phyloP scores from a whole-genome alignment of 2,888 invertebrate species.

The Watsonalla cultraria region DNA sequence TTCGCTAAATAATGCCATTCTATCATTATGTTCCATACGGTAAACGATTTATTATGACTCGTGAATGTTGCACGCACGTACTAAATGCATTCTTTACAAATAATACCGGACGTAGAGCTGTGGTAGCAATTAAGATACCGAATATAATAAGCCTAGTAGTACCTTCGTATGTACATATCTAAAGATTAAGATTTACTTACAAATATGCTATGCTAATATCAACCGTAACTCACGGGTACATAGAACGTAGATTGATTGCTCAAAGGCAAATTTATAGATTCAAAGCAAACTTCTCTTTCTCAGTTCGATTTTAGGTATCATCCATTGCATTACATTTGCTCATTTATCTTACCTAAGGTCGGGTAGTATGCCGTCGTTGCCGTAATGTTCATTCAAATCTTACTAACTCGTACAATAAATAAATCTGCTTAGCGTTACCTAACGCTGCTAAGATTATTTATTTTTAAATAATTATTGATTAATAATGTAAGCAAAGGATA shows the following conservation, averaged over 20 bases:
- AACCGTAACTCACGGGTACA: too few species aligned
- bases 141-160: too few species aligned
- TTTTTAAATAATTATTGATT: constrained; percentile 15
- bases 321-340: constrained; percentile 51
- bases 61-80: not conserved
- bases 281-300: constrained; percentile 1
- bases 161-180: too few species aligned
- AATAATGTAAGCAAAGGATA: constrained; percentile 33
- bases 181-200: too few species aligned
- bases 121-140: too few species aligned
- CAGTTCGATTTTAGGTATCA: constrained; percentile 25
- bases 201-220: too few species aligned
- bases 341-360: constrained; percentile 60
- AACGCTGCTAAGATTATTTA: constrained; percentile 25
- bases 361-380: constrained; percentile 60
- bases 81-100: not conserved
- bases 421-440: constrained; percentile 42
- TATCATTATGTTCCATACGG: constrained; percentile 19
- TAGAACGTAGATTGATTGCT: too few species aligned
- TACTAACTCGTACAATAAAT: constrained; percentile 55
- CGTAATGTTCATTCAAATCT: constrained; percentile 67
- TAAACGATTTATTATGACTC: constrained; percentile 13
- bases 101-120: not conserved
- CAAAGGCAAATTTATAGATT: too few species aligned
- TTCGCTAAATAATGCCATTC: constrained; percentile 48